Base-by-base conservation (phyloP, 2,888 invertebrate species). In the Idaea biselata region DNA sequence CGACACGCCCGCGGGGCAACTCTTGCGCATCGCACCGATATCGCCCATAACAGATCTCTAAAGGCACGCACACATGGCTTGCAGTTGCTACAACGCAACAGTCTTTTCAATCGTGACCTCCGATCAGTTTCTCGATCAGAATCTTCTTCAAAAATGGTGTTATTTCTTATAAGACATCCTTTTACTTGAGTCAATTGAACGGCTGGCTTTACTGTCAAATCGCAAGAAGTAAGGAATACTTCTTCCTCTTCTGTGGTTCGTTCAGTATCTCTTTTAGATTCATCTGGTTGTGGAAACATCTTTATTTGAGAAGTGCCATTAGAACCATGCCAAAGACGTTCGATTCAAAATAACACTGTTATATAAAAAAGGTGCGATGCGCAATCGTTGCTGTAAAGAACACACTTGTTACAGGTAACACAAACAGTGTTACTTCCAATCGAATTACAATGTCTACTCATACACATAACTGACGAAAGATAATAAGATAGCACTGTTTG, bases 11-110 rank as follows among this genome's bases (percentile, higher is more conserved):
- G 73, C 16, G 88, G 86, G 11, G 79, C 69, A 55, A 76, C 62
- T 68, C 78, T 86, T 76, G 83, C 82, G 78, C 86, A 91, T 87
- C 84, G 85, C 85, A 91, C 89, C 77, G 88, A 83, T 80, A 87
- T 77, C 68, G 74, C 72, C 87, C 88, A 91, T 7, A 83, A 53
- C 63, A 67, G 61, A 65, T 88, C 80, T 63, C 78, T 73, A 33
- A 80, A 76, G 32, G 60, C 64, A 58, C 76, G 70, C 31, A 68
- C 70, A 73, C 84, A 86, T 53, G 78, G 66, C 54, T 72, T 68
- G 72, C 86, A 87, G 14, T 56, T 56, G 18, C 18, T 18, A 68
- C 81, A 25, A 3, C 3, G 80, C 3, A 88, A 68, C 62, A 74
- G 75, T 67, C 77, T 84, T 77, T 76, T 84, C 87, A 87, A 88